phyloP scores from a whole-genome alignment of 37 sponge, comb jelly and placozoan genomes.

The Axinella damicornis region DNA sequence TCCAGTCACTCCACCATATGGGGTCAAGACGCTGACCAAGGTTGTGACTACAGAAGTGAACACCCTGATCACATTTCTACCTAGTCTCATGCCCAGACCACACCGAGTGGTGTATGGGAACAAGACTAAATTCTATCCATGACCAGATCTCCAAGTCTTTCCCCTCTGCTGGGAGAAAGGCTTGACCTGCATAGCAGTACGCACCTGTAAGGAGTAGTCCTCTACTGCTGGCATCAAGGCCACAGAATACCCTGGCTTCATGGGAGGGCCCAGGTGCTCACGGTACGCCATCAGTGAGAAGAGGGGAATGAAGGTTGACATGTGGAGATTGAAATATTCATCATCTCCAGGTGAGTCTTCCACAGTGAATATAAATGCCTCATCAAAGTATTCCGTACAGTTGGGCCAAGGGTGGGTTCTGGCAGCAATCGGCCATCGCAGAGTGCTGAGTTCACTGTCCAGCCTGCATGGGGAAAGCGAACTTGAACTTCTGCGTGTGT shows the following conservation, averaged over 20 bases:
- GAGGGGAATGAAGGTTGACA: conserved; percentile 25
- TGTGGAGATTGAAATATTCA: conserved; percentile 28
- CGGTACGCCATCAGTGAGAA: conserved; percentile 20
- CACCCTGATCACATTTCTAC: too few species aligned
- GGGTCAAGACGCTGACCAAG: too few species aligned
- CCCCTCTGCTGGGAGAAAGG: too few species aligned
- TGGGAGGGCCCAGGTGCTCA: conserved; percentile 14
- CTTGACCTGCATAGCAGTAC: background rate
- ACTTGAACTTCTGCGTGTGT: too few species aligned
- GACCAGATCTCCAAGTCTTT: too few species aligned
- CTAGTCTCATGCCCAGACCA: too few species aligned
- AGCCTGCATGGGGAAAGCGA: too few species aligned
- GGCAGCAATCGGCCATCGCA: conserved; percentile 5
- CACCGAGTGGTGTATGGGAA: too few species aligned
- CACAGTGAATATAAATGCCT: conserved; percentile 26
- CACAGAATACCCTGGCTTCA: background rate
- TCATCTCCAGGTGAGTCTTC: background rate
- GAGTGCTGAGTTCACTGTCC: background rate
- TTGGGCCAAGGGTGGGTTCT: conserved; percentile 9
- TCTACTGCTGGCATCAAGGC: conserved; percentile 33
- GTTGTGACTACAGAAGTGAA: too few species aligned
- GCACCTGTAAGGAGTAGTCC: conserved; percentile 14
- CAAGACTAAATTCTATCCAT: too few species aligned
- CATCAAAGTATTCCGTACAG: conserved; percentile 26
- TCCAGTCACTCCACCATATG: too few species aligned